phyloP scores from a whole-genome alignment of 2,113 vertebrate genomes.

The Taxidea taxus region DNA sequence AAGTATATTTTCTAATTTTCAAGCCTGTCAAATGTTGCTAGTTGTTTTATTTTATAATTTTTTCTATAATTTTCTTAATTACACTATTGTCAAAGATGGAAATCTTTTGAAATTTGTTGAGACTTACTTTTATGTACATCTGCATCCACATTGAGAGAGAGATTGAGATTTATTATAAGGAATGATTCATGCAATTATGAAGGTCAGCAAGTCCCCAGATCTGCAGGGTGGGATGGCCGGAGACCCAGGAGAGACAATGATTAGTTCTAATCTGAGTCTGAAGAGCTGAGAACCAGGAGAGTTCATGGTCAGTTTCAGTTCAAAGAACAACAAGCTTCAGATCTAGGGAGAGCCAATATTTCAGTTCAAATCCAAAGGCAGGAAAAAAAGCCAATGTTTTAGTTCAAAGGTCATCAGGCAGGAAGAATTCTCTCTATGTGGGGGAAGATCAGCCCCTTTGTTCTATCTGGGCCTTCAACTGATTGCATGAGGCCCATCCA shows the following conservation, averaged over 20 bases:
- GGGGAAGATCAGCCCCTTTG: neutral
- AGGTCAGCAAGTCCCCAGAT: neutral
- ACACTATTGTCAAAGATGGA: neutral
- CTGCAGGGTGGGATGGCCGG: neutral
- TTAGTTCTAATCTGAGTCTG: neutral
- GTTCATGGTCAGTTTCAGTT: neutral
- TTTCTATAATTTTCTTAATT: neutral
- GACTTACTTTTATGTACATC: neutral
- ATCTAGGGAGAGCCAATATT: neutral
- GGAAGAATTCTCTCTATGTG: neutral
- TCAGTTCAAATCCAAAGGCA: neutral
- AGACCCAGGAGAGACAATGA: neutral
- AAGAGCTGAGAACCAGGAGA: neutral
- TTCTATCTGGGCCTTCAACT: neutral
- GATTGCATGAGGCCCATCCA: neutral
- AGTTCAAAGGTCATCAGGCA: neutral
- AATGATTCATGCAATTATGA: neutral
- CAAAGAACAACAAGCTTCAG: neutral
- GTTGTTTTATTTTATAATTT: neutral
- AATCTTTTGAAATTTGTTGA: neutral
- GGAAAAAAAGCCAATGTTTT: neutral
- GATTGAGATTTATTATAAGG: neutral
- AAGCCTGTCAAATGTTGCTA: neutral
- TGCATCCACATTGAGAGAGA: neutral
- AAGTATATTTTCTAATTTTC: neutral